Evolutionary conservation across 2,797 vertebrate species (phyloP).

Genomic region (Tympanoctomys barrerae): DNA sequence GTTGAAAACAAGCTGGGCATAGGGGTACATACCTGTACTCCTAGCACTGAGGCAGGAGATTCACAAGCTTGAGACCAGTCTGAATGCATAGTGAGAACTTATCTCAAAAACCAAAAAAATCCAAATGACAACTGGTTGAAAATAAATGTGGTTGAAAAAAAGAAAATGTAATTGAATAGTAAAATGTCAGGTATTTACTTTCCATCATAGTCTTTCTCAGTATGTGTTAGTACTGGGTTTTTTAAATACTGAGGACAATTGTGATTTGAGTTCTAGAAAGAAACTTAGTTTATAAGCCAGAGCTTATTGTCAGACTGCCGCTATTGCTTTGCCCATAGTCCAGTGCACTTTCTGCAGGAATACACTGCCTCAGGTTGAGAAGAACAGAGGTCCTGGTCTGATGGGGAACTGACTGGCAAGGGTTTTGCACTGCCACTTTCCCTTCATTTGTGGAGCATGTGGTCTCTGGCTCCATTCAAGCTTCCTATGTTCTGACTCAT

Average conservation of each 20-base stretch:
- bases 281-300: conserved; percentile 35
- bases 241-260: conserved; percentile 30
- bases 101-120: not conserved
- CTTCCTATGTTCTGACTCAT: not conserved
- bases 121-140: not conserved
- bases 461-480: not conserved
- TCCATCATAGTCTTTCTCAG: conserved; percentile 17
- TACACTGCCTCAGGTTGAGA: not conserved
- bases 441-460: not conserved
- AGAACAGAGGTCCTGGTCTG: not conserved
- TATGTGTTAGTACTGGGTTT: not conserved
- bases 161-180: not conserved
- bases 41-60: not conserved
- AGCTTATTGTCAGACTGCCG: not conserved
- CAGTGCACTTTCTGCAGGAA: not conserved
- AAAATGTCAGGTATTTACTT: not conserved
- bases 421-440: not conserved
- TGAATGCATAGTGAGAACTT: not conserved
- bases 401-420: not conserved
- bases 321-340: not conserved
- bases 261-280: conserved; percentile 30
- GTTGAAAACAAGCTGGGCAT: not conserved
- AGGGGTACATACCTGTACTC: not conserved
- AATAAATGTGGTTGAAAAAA: not conserved
- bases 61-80: not conserved